Evolutionary conservation across 2,113 vertebrate species (phyloP), one percentile per base, ranked within the genome.

Genomic region (Pampusana beccarii): DNA sequence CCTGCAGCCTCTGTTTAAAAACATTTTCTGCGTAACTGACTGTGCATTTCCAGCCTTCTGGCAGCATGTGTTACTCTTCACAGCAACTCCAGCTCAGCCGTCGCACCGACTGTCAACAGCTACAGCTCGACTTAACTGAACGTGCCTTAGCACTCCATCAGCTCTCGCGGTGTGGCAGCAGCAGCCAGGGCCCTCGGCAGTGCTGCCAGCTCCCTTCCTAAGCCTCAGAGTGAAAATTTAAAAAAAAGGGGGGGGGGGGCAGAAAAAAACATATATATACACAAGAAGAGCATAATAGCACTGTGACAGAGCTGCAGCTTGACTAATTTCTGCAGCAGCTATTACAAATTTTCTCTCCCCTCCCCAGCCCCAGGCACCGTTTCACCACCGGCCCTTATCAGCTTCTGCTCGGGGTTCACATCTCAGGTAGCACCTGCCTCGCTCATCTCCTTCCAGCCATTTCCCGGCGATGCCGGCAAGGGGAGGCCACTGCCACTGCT

Each of bases 111-210:
- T 16, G 0, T 36, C 72, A 78, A 53, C 61, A 53, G 89, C 44
- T 79, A 89, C 0, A 75, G 72, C 78, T 71, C 4, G 2, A 67
- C 80, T 95, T 85, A 92, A 94, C 25, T 61, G 73, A 74, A 92
- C 4, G 9, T 87, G 80, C 42, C 73, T 67, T 44, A 89, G 93
- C 3, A 54, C 86, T 91, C 95, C 84, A 82, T 92, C 87, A 96
- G 77, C 92, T 92, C 77, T 53, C 38, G 83, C 28, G 31, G 50
- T 1, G 54, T 4, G 3, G 44, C 64, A 13, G 51, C 67, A 51
- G 65, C 65, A 51, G 70, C 87, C 61, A 6, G 13, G 12, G 75
- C 44, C 67, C 66, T 74, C 10, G 29, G 82, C 72, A 44, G n/a
- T 0, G 71, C 80, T 77, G 79, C 88, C 93, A 77, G 86, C 46